A percentile compares a stretch with the other conserved stretches of the same genome.
These are phyloP conservation scores for Periparus ater DNA, from an alignment of 2,797 vertebrate genomes.

Conservation along the genomic window DNA sequence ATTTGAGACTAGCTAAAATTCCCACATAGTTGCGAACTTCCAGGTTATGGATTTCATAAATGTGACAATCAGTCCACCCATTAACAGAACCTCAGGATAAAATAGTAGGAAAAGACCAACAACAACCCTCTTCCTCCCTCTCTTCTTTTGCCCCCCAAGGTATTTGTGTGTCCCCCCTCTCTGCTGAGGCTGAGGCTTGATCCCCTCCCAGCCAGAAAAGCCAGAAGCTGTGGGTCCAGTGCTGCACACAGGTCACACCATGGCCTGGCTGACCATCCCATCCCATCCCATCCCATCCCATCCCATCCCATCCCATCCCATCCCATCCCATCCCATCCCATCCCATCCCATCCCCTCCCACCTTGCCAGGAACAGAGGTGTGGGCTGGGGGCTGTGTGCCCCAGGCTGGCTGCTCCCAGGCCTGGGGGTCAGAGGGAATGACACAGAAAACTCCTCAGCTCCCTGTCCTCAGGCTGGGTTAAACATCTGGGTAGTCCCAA, in stretches of 20 bases:
- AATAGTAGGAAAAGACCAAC: not conserved
- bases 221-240: not conserved
- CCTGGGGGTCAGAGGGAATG: not conserved
- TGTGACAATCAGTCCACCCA: too few species aligned
- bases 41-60: accelerated
- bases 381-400: accelerated
- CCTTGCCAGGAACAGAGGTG: not conserved
- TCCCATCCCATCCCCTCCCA: not conserved
- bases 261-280: accelerated
- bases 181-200: not conserved
- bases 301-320: not conserved
- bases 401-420: not conserved
- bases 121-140: not conserved
- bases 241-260: not conserved
- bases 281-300: too few species aligned
- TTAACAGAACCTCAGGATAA: not conserved
- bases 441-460: not conserved
- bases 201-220: accelerated
- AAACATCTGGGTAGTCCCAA: not conserved
- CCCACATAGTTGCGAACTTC: not conserved
- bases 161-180: not conserved
- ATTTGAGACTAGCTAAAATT: not conserved
- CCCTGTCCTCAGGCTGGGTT: not conserved
- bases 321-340: too few species aligned
- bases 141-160: not conserved